Percentiles rank a stretch among this genome's conserved stretches.
These are phyloP conservation scores for Drosophila neocordata DNA, from an alignment of 1,140 invertebrate genomes.

Conservation along the genomic window DNA sequence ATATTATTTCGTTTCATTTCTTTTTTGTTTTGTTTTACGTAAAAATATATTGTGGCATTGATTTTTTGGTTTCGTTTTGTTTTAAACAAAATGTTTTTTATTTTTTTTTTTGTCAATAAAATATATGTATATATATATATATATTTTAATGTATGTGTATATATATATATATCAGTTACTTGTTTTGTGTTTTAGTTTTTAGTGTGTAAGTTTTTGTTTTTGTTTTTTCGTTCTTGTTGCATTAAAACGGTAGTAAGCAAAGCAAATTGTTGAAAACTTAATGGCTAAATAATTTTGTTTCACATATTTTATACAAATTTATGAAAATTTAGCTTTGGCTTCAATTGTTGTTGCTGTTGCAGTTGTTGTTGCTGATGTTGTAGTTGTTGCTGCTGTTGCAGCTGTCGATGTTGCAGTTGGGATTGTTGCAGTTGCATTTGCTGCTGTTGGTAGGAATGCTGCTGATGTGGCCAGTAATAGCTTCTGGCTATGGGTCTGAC, in stretches of 20 bases:
- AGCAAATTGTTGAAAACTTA: slow-evolving; percentile 48
- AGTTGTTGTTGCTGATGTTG: slow-evolving; percentile 12
- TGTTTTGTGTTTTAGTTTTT: slow-evolving; percentile 30
- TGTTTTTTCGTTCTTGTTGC: neutral
- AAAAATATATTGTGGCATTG: slow-evolving; percentile 70
- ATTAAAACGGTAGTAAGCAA: slow-evolving; percentile 51
- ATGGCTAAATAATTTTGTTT: slow-evolving; percentile 46
- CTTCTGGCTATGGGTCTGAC: slow-evolving; percentile 49
- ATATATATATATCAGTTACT: slow-evolving; percentile 33
- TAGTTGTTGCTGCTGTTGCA: slow-evolving; percentile 22
- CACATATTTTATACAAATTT: slow-evolving; percentile 45
- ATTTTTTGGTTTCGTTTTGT: slow-evolving; percentile 26
- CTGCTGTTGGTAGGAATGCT: slow-evolving; percentile 32
- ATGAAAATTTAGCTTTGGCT: slow-evolving; percentile 31
- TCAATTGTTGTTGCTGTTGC: neutral
- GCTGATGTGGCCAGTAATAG: slow-evolving; percentile 58
- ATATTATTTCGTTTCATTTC: slow-evolving; percentile 36
- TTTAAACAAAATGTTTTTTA: slow-evolving; percentile 48
- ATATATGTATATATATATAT: slow-evolving; percentile 53
- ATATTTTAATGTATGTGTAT: slow-evolving; percentile 35
- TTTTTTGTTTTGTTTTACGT: slow-evolving; percentile 43
- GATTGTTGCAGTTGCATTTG: slow-evolving; percentile 11
- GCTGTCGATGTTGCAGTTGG: slow-evolving; percentile 24
- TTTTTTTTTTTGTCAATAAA: slow-evolving; percentile 57
- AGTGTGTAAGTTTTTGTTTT: neutral